phyloP scores from a whole-genome alignment of 2,888 invertebrate species.

The Podotricha telesiphe region DNA sequence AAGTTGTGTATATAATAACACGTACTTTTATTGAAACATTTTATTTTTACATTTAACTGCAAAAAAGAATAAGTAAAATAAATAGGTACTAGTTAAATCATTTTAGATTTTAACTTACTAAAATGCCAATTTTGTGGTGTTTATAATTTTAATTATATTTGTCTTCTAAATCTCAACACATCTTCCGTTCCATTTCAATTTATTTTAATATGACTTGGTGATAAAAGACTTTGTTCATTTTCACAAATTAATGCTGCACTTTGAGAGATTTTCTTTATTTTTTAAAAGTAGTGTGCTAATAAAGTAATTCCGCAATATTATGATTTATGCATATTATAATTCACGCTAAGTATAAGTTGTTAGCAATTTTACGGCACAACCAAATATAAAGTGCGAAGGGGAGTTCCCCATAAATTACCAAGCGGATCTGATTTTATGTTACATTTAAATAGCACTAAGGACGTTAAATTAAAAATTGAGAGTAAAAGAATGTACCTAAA shows the following conservation, averaged over 20 bases:
- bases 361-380: constrained; percentile 24
- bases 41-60: too few species aligned
- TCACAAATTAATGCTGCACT: not conserved
- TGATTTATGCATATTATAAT: constrained; percentile 21
- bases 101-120: too few species aligned
- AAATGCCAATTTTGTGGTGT: too few species aligned
- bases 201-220: too few species aligned
- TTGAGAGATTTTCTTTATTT: not conserved
- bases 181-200: too few species aligned
- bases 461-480: constrained; percentile 14
- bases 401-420: constrained; percentile 27
- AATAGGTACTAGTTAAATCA: too few species aligned
- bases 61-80: too few species aligned
- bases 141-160: too few species aligned
- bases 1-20: too few species aligned
- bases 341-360: constrained; percentile 23
- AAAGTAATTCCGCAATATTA: not conserved
- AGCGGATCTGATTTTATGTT: constrained; percentile 27
- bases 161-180: too few species aligned
- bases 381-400: constrained; percentile 27
- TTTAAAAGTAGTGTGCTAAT: not conserved
- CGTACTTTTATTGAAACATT: too few species aligned
- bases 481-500: not conserved
- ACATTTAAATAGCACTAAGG: constrained; percentile 23
- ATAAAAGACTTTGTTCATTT: not conserved